Percentiles rank a stretch among this genome's conserved stretches.
Evolutionary conservation across 2,113 vertebrate species (phyloP).

Genomic region (Corynorhinus townsendii): DNA sequence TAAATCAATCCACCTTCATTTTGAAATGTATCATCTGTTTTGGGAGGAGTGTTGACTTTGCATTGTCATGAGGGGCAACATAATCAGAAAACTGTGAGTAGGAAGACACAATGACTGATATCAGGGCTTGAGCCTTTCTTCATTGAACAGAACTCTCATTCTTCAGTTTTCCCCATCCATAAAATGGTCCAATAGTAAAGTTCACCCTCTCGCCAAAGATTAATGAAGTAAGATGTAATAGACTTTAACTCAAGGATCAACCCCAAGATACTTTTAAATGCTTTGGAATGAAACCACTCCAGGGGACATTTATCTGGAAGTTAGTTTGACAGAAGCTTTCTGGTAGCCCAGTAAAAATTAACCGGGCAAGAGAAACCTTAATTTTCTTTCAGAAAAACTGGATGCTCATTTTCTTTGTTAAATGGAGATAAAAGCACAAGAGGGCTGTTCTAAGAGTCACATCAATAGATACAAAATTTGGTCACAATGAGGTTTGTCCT

Average conservation of each 20-base stretch:
- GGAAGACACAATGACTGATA: not conserved
- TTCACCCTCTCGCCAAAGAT: not conserved
- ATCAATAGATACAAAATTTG: not conserved
- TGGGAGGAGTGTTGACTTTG: not conserved
- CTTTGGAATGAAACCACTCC: not conserved
- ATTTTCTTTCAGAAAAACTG: not conserved
- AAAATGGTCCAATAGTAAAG: not conserved
- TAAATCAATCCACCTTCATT: not conserved
- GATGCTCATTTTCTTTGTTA: not conserved
- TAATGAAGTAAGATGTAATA: not conserved
- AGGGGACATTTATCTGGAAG: not conserved
- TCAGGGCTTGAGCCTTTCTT: not conserved
- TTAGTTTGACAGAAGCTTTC: not conserved
- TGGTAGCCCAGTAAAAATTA: not conserved
- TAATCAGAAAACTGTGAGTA: not conserved
- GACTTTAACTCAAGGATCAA: not conserved
- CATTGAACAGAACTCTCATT: not conserved
- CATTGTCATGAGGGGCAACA: rapidly evolving
- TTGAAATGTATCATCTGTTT: not conserved
- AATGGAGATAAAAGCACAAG: not conserved
- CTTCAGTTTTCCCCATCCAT: not conserved
- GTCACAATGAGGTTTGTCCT: not conserved
- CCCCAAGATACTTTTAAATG: not conserved
- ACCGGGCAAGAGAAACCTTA: not conserved
- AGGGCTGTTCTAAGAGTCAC: not conserved